Base-by-base conservation (phyloP, 2,888 invertebrate genomes). In the Perizoma flavofasciatum region DNA sequence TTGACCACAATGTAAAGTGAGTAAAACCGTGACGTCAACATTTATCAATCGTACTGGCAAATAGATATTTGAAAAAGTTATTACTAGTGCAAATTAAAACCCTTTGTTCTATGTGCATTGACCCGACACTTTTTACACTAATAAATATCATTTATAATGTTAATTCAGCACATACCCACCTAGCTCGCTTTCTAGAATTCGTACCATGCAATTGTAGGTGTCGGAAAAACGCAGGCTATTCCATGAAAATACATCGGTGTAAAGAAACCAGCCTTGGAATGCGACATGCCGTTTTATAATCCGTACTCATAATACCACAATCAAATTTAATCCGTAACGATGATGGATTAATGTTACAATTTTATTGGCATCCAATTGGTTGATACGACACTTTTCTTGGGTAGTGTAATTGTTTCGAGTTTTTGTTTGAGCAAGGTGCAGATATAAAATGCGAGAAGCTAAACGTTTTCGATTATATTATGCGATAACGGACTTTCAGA, bases 361-460 rank as follows among this genome's bases (percentile, higher is more conserved):
- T 89, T 77, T 81, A 83, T 81, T 82, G 81, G 69, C 77, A 59
- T 55, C 67, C 77, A 81, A 82, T 82, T 79, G 85, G 85, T 72
- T 68, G 72, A 81, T 91, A 78, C 72, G 86, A 76, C 88, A 77
- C 85, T 87, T 74, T 72, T 77, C 73, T 67, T 70, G 75, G 78
- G 77, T 70, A 62, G 70, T 76, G 82, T 91, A 91, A 91, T 91
- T 91, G 89, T 89, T 89, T 81, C 88, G 76, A 88, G 88, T 91
- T 92, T 92, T 92, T 92, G 83, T 81, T 72, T 69, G 74, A 78
- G 85, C 91, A 91, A 90, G 89, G 91, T 91, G 92, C 89, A 88
- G 88, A 85, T 82, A 86, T 84, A 85, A 83, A 83, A 85, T 81
- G 78, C 71, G 77, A 71, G 76, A 71, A 73, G 76, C 74, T 78